Base-by-base conservation (phyloP, 2,797 vertebrate genomes). In the Borostomias antarcticus region DNA sequence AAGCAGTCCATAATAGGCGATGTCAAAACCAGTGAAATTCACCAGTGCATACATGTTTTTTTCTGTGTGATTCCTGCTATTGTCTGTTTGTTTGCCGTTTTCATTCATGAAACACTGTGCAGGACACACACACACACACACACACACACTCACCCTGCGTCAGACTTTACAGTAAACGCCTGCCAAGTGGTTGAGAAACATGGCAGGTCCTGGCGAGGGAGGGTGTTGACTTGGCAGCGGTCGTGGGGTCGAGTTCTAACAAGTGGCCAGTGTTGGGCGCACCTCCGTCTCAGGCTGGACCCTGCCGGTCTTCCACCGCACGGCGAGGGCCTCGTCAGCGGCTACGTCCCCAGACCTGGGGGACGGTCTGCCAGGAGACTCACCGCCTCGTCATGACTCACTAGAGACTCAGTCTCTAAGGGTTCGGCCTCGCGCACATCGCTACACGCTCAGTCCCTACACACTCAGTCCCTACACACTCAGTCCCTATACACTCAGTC, bases 11-110 rank as follows among this genome's bases (percentile, higher is more conserved):
- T 74, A 75, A 78, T 63, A 75, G 64, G 33, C 67, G 33, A 19
- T 25, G 58, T 72, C 83, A 68, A 73, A 81, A 79, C 62, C 68
- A 73, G 64, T 75, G 75, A 82, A 84, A 77, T 73, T 69, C 62
- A 79, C 72, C 78, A 52, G 74, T 54, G 70, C 37, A 33, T 81
- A 73, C 69, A 74, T 69, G 56, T 72, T 83, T 70, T 25, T 51
- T 53, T 62, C 29, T 23, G 10, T 40, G 21, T 17, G 23, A 17
- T 43, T n/a, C 54, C n/a, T 4, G n/a, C 30, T 11, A 35, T n/a
- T 33, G 11, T 30, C 6, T 53, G 51, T 28, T 8, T 32, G 3
- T 32, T n/a, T n/a, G n/a, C n/a, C n/a, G n/a, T n/a, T n/a, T 48
- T 48, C 17, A 48, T 37, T 2, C 2, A 11, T 56, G 11, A 15